Conservation (phyloP, 2,888 invertebrate genomes). For the Troides helena region DNA sequence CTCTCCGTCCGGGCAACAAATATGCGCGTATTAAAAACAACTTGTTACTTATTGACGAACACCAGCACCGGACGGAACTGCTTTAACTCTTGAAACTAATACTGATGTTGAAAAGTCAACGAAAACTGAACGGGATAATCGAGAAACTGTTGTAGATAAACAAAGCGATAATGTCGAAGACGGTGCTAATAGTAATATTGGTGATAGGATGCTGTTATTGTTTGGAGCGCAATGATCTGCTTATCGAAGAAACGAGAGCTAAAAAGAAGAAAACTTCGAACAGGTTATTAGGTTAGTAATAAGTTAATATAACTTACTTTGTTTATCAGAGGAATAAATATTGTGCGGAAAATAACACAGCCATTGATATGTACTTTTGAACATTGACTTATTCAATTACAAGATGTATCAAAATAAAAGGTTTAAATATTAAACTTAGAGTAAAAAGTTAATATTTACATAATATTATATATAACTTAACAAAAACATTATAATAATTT, state of each 20-base stretch:
- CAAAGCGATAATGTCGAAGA: slow-evolving; percentile 49
- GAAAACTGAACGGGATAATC: no score
- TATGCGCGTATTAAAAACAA: slow-evolving; percentile 40
- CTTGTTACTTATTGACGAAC: slow-evolving; percentile 36
- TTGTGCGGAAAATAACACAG: no score
- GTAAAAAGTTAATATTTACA: no score
- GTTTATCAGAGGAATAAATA: no score
- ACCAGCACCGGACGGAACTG: slow-evolving; percentile 4
- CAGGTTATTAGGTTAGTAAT: slow-evolving; percentile 60
- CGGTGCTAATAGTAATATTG: slow-evolving; percentile 47
- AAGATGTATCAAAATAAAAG: no score
- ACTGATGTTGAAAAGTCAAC: no score
- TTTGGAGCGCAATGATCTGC: slow-evolving; percentile 50
- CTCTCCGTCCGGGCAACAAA: slow-evolving; percentile 65
- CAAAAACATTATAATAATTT: no score
- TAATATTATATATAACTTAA: no score
- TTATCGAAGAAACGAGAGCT: slow-evolving; percentile 60
- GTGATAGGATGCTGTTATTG: slow-evolving; percentile 62
- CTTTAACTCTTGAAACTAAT: neutral
- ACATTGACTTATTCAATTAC: no score
- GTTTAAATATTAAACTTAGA: no score
- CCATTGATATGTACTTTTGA: no score
- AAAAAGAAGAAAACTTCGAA: slow-evolving; percentile 63
- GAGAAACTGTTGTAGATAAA: no score
- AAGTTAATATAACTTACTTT: neutral